phyloP scores from a whole-genome alignment of 2,797 vertebrate species.

The Leptoclinus maculatus region DNA sequence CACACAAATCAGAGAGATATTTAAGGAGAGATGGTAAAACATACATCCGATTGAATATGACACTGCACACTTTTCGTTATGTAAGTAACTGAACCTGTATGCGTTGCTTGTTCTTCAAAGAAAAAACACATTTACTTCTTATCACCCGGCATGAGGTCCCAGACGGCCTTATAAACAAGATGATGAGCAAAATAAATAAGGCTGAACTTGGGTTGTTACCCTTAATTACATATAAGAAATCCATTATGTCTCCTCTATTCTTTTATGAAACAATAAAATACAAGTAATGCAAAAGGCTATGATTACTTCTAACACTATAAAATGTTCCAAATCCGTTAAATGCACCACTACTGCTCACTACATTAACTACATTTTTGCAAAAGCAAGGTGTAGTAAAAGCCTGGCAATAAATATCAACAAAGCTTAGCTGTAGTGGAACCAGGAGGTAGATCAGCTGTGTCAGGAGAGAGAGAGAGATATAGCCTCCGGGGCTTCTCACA shows the following conservation, averaged over 20 bases:
- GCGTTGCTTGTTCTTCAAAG: not conserved
- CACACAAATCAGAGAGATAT: constrained; percentile 1
- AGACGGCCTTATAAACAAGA: not conserved
- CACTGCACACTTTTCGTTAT: not conserved
- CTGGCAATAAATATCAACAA: constrained; percentile 34
- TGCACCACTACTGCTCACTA: not conserved
- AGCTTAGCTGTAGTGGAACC: constrained; percentile 9
- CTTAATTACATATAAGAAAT: constrained; percentile 1
- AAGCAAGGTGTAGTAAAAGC: constrained; percentile 11
- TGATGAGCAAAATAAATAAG: constrained; percentile 19
- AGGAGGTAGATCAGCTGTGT: constrained; percentile 34
- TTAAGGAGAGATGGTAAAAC: not conserved
- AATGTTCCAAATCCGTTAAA: constrained; percentile 1
- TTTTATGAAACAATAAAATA: constrained; percentile 4
- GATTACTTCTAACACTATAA: not conserved
- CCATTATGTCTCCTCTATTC: not conserved
- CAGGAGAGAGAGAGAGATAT: constrained; percentile 30
- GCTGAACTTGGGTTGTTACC: not conserved
- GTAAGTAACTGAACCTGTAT: constrained; percentile 3
- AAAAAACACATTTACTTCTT: constrained; percentile 6
- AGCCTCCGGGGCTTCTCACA: constrained; percentile 21
- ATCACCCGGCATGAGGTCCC: not conserved
- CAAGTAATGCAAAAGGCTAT: not conserved
- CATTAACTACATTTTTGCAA: constrained; percentile 9
- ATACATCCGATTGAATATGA: not conserved